Base-by-base conservation (phyloP, 1,140 invertebrate species). In the Trichoplusia ni region DNA sequence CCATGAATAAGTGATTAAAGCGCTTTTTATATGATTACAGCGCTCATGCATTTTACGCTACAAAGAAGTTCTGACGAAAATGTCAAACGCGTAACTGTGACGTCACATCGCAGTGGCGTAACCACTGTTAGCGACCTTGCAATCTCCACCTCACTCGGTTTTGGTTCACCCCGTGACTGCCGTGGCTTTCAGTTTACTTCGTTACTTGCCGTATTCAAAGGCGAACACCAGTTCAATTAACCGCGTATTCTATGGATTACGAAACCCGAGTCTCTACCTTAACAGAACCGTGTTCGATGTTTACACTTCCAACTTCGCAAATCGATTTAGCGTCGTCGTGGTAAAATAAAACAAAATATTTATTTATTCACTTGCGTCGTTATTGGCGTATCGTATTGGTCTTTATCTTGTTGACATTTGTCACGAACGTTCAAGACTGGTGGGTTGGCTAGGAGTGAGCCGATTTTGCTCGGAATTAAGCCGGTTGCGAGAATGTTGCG, bases 401-500 rank as follows among this genome's bases (percentile, higher is more conserved):
- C 51, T 40, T 56, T 56, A 56, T 56, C 35, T 56, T 56, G 51
- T 56, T 56, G 51, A 56, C 35, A 40, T 56, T 56, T 56, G 35
- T 27, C 21, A 18, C 13, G 31, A 33, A 56, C 21, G 35, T 9
- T 6, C 25, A 31, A 31, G 46, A 49, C 46, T 44, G 23, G 23
- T n/a, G n/a, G 23, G 40, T 44, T 13, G 47, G 47, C 31, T 7
- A 56, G 33, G 33, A 56, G 35, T 40, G 51, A 18, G 51, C 35
- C 51, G 35, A 40, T 56, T 38, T 56, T 40, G 23, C 51, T 33
- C 51, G 13, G 51, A 56, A 56, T 56, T 40, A 38, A 37, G 51
- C 21, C 29, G 47, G 4, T 29, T 51, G 31, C 47, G 29, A 56
- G 51, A 56, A 56, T 56, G 51, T 38, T 27, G 35, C 51, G 51